These are phyloP conservation scores for Dendrocopos noguchii DNA, from an alignment of 2,113 vertebrate species.

Conservation along the genomic window DNA sequence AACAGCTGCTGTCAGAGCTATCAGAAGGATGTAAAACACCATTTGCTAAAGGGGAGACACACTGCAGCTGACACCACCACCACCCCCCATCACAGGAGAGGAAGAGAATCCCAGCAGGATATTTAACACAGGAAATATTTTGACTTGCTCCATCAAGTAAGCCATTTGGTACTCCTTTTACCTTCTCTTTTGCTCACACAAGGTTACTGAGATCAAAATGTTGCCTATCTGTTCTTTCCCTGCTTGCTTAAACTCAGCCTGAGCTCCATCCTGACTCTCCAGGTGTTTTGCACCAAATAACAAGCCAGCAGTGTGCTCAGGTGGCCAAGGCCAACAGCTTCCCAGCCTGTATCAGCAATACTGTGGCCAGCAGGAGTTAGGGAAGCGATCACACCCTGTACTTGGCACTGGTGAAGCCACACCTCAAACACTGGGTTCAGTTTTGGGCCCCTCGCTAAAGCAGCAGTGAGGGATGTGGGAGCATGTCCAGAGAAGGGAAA, in stretches of 20 bases:
- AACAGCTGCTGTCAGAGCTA: constrained; percentile 1
- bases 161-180: background rate
- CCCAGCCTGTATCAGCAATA: too few relatives aligned
- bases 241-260: background rate
- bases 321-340: too few relatives aligned
- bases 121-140: constrained; percentile 14
- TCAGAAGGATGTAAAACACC: background rate
- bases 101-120: background rate
- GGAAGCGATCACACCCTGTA: too few relatives aligned
- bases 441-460: too few relatives aligned
- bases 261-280: background rate
- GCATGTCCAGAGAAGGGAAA: too few relatives aligned
- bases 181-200: background rate
- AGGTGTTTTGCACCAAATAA: background rate
- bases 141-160: background rate
- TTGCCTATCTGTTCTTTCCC: background rate
- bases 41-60: background rate
- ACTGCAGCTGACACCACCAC: background rate
- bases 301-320: too few relatives aligned
- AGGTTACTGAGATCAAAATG: background rate
- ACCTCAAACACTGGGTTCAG: too few relatives aligned
- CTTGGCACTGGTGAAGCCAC: too few relatives aligned
- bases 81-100: background rate
- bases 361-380: too few relatives aligned
- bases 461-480: too few relatives aligned